phyloP scores from a whole-genome alignment of 2,797 vertebrate genomes.

The Sebastes minor region DNA sequence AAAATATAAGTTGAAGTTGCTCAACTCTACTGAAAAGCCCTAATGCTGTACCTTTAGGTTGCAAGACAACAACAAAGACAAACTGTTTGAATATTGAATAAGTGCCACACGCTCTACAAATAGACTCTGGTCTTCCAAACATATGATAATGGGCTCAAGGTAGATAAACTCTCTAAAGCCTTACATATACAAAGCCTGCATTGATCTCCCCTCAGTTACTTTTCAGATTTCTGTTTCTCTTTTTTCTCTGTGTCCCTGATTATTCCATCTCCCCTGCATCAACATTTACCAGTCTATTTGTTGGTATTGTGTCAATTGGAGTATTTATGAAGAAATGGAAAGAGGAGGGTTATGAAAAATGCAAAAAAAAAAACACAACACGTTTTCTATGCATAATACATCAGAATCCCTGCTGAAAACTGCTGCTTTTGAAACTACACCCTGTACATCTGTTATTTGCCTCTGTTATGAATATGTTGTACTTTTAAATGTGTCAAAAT shows the following conservation, averaged over 20 bases:
- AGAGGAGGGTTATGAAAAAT: not conserved
- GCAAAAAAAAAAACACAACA: not conserved
- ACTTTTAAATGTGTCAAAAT: not conserved
- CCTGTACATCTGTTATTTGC: not conserved
- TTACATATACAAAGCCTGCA: not conserved
- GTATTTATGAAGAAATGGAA: not conserved
- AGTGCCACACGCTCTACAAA: not conserved
- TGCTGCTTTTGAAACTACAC: not conserved
- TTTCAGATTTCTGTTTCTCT: not conserved
- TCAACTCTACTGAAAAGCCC: not conserved
- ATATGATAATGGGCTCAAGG: not conserved
- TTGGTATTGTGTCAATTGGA: not conserved
- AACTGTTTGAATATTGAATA: not conserved
- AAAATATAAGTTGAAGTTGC: not conserved
- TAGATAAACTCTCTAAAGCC: not conserved
- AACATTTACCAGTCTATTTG: constrained; percentile 5
- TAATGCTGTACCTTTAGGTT: too few relatives aligned
- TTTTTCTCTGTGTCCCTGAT: not conserved
- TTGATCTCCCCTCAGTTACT: not conserved
- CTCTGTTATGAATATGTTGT: not conserved
- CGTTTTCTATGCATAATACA: not conserved
- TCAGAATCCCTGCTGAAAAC: not conserved
- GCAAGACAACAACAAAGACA: not conserved
- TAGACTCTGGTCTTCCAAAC: not conserved
- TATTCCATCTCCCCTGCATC: constrained; percentile 1